Evolutionary conservation across 1,140 invertebrate genomes (phyloP).

Genomic region (Zophobas morio): DNA sequence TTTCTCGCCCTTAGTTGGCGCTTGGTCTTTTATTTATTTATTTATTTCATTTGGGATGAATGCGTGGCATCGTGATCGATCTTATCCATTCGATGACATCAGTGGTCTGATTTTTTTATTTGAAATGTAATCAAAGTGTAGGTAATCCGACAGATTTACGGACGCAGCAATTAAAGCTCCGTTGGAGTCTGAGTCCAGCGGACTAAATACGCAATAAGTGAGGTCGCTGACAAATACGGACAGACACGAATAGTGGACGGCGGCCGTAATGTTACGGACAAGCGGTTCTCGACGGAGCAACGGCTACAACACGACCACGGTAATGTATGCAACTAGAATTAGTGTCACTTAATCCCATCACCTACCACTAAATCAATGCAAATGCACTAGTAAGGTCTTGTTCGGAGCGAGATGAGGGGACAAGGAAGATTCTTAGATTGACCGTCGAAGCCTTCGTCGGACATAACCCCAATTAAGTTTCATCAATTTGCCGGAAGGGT

Average conservation of each 20-base stretch:
- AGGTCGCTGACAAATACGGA: slow-evolving; percentile 51
- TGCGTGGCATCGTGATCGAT: slow-evolving; percentile 3
- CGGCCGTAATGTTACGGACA: slow-evolving; percentile 44
- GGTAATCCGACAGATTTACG: slow-evolving; percentile 56
- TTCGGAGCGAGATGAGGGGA: slow-evolving; percentile 21
- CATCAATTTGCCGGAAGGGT: slow-evolving; percentile 37
- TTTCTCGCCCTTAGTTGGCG: no score
- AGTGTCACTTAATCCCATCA: slow-evolving; percentile 49
- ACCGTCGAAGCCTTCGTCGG: slow-evolving; percentile 35
- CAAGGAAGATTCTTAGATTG: slow-evolving; percentile 40
- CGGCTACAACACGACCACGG: slow-evolving; percentile 31
- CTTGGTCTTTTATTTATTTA: no score
- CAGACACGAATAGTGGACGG: slow-evolving; percentile 44
- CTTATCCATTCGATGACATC: slow-evolving; percentile 23
- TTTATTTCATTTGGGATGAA: no score
- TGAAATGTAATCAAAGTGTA: slow-evolving; percentile 55
- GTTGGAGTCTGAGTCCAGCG: slow-evolving; percentile 49
- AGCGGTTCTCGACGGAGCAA: slow-evolving; percentile 33
- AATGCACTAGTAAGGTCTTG: slow-evolving; percentile 50
- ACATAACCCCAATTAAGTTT: slow-evolving; percentile 40
- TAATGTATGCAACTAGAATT: slow-evolving; percentile 56
- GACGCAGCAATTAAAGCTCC: slow-evolving; percentile 55
- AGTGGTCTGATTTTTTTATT: slow-evolving; percentile 36
- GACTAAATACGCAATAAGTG: slow-evolving; percentile 58
- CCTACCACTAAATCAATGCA: slow-evolving; percentile 52